Conservation (phyloP, 2,797 vertebrate species). For the Delichon dasypus region DNA sequence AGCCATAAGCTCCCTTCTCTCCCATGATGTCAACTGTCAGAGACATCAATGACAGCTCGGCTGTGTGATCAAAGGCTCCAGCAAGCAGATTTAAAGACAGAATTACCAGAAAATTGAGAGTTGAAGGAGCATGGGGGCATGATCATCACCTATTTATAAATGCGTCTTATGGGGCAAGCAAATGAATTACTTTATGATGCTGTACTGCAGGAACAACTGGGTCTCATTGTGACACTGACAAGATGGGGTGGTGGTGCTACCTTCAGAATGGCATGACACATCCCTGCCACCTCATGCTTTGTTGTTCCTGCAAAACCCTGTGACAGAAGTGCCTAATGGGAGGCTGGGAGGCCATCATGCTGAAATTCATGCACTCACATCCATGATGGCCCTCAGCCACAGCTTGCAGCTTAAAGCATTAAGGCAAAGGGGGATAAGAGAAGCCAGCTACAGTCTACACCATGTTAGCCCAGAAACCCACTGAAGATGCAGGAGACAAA, state of each 20-base stretch:
- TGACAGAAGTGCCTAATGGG: background rate
- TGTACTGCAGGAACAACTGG: background rate
- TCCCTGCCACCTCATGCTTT: background rate
- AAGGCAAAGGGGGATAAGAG: background rate
- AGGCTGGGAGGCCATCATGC: background rate
- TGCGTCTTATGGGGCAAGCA: background rate
- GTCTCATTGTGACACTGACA: background rate
- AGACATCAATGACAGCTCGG: constrained; percentile 21
- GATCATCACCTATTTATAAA: constrained; percentile 5
- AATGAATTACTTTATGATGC: background rate
- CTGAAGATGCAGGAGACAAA: background rate
- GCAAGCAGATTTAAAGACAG: constrained; percentile 28
- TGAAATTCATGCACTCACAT: background rate
- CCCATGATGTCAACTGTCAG: constrained; percentile 58
- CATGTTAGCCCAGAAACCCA: background rate
- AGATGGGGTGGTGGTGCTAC: background rate
- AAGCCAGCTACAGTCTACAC: background rate
- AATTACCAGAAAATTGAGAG: constrained; percentile 42
- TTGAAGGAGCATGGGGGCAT: background rate
- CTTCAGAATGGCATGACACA: background rate
- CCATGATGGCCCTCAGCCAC: background rate
- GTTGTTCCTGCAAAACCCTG: background rate
- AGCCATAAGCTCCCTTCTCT: constrained; percentile 40
- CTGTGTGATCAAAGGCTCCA: constrained; percentile 35
- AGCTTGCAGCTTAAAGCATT: background rate